phyloP scores from a whole-genome alignment of 2,888 invertebrate species.

The Criorhina ranunculi region DNA sequence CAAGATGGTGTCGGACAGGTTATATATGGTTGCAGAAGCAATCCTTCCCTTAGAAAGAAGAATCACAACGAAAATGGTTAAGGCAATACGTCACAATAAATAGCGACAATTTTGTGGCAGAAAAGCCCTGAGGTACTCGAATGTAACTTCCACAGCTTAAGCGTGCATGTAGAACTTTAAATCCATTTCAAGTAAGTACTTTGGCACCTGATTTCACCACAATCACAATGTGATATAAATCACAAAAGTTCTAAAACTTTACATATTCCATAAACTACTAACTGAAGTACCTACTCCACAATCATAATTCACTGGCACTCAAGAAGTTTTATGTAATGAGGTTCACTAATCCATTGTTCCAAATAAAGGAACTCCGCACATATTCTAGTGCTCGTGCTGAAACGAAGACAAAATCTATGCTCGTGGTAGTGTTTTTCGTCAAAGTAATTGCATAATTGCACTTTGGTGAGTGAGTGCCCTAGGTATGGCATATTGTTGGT shows the following conservation, averaged over 20 bases:
- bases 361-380: neutral
- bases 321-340: slow-evolving; percentile 24
- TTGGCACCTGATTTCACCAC: neutral
- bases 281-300: slow-evolving; percentile 2
- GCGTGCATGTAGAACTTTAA: neutral
- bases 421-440: neutral
- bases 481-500: slow-evolving; percentile 6
- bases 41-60: no score
- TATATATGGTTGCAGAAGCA: no score
- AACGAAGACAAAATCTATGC: neutral
- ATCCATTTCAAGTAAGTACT: neutral
- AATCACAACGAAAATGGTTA: no score
- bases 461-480: slow-evolving; percentile 4
- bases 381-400: neutral
- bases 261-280: neutral
- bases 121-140: no score
- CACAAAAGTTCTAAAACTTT: neutral
- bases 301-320: slow-evolving; percentile 4
- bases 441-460: slow-evolving; percentile 18
- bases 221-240: neutral
- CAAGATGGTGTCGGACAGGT: no score
- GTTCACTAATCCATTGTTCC: slow-evolving; percentile 18
- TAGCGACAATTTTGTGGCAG: no score
- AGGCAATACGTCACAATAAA: no score
- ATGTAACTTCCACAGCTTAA: no score